Base-by-base conservation (phyloP, 2,888 invertebrate species). In the Julus scandinavius region DNA sequence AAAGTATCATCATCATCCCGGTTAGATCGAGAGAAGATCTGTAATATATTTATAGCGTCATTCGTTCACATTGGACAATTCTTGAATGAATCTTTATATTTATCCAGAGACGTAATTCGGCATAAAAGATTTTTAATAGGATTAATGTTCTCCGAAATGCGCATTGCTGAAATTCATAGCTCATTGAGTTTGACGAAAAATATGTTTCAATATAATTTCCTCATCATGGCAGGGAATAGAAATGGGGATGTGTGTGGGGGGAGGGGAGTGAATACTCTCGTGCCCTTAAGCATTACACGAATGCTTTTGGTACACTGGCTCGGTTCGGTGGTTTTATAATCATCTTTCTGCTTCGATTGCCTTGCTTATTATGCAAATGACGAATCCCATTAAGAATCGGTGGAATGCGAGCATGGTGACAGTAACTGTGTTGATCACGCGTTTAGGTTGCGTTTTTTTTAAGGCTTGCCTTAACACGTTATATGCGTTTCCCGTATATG, bases 301-400 rank as follows among this genome's bases (percentile, higher is more conserved):
- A 58, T 58, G 58, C 58, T 58, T 58, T 58, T 58, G 58, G 58
- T 58, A 58, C 58, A 58, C 58, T 58, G 15, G 58, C 15, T 58
- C 58, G 58, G 58, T 58, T 58, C 58, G 58, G 58, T 58, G 58
- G 58, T 58, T 58, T 58, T 58, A 58, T 58, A 58, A 58, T 58
- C 58, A 58, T 58, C 58, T 58, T 58, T 58, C 58, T 58, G 58
- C 58, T 58, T 58, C 58, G 58, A 58, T 58, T 58, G 58, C 58
- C 58, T 58, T 17, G 58, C 58, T 58, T 58, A 58, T 58, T 58
- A 58, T 58, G 58, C 58, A 58, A 58, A 58, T 58, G 58, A 58
- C 58, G 58, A 58, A 58, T 58, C 58, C 58, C 58, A 58, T 58
- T 58, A 58, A 58, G 58, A 58, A 15, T 58, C 58, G 58, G 58